Evolutionary conservation across 2,113 vertebrate species (phyloP).

Genomic region (Sceloporus undulatus): DNA sequence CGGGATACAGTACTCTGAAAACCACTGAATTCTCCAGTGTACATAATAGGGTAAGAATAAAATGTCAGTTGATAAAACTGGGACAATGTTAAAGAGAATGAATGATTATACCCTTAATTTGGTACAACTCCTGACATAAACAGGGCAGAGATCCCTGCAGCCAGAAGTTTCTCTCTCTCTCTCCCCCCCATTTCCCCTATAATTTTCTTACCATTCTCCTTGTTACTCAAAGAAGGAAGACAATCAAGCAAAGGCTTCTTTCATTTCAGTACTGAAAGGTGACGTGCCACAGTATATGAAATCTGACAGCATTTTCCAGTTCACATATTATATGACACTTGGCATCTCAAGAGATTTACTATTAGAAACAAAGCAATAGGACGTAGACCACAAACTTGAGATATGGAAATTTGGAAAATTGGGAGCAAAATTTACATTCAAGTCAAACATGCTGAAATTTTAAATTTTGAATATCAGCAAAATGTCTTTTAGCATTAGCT

Average conservation of each 20-base stretch:
- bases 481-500: background rate
- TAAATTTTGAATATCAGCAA: background rate
- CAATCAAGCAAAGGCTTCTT: background rate
- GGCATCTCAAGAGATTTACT: background rate
- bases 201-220: background rate
- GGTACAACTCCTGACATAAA: background rate
- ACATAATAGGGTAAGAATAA: background rate
- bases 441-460: background rate
- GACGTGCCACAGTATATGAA: too few relatives aligned
- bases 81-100: conserved; percentile 7
- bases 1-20: background rate
- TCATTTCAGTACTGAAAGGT: background rate
- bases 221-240: background rate
- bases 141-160: conserved; percentile 22
- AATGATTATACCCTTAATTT: conserved; percentile 3
- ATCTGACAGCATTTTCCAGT: background rate
- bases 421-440: background rate
- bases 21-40: background rate
- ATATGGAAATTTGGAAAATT: background rate
- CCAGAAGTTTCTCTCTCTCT: accelerated
- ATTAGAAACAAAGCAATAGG: background rate
- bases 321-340: background rate
- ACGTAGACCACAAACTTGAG: background rate
- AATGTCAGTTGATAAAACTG: conserved; percentile 26
- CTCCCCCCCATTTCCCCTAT: background rate